Percentiles rank a stretch among this genome's conserved stretches.
Conservation (phyloP, 2,888 invertebrate species). For the Timandra comae region DNA sequence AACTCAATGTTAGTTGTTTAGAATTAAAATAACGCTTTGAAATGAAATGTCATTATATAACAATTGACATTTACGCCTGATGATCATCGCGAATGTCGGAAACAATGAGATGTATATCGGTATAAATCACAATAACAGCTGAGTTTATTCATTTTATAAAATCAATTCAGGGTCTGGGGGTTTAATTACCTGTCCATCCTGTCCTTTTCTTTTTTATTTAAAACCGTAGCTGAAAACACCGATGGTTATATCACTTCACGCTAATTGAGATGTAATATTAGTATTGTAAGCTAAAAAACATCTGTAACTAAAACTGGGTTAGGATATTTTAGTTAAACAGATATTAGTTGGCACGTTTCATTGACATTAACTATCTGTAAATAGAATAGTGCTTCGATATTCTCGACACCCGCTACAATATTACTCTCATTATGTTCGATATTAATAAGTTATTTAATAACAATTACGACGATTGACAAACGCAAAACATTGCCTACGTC, state of each 20-base stretch:
- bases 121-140: slow-evolving; percentile 7
- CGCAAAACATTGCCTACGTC: slow-evolving; percentile 6
- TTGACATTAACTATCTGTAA: slow-evolving; percentile 50
- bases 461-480: slow-evolving; percentile 3
- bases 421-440: slow-evolving; percentile 5
- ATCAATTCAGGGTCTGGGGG: slow-evolving; percentile 18
- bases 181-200: slow-evolving; percentile 14
- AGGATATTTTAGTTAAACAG: slow-evolving; percentile 47
- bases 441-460: slow-evolving; percentile 4
- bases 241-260: neutral
- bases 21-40: slow-evolving; percentile 7
- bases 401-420: slow-evolving; percentile 29
- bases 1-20: slow-evolving; percentile 7
- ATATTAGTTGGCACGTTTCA: slow-evolving; percentile 59
- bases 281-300: slow-evolving; percentile 7
- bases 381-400: slow-evolving; percentile 45
- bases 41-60: slow-evolving; percentile 4
- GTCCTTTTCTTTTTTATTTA: slow-evolving; percentile 13
- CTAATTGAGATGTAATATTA: slow-evolving; percentile 7
- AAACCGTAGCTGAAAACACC: neutral
- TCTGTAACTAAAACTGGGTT: slow-evolving; percentile 26
- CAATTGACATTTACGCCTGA: slow-evolving; percentile 15
- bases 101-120: slow-evolving; percentile 8
- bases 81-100: slow-evolving; percentile 13
- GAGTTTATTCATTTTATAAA: slow-evolving; percentile 14